Base-by-base conservation (phyloP, 2,797 vertebrate species). In the Perodicticus potto region DNA sequence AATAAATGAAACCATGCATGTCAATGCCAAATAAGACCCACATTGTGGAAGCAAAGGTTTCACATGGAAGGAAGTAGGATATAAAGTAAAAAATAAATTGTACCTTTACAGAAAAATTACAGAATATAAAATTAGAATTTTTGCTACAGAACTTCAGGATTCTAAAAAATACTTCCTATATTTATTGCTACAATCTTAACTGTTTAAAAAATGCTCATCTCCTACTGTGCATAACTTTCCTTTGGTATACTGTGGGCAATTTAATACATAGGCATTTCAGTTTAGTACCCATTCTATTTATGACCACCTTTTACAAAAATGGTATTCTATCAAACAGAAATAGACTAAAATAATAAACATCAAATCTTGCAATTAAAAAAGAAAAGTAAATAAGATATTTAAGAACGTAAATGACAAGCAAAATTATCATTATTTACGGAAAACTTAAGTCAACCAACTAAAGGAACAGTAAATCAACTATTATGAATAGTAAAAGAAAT, bases 11-110 rank as follows among this genome's bases (percentile, higher is more conserved):
- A 55, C 14, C 11, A 69, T 17, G 12, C 16, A 80, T 19, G 27
- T 74, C 59, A 32, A 16, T 67, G 40, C 25, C n/a, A 86, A 67
- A n/a, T 32, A 27, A 49, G 49, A 81, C 25, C n/a, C 67, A 13
- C 9, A 81, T 8, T 45, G 7, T 13, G 12, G 37, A 80, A 89
- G 49, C 43, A 80, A 72, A 85, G 40, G 22, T 74, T n/a, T n/a
- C 67, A 67, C 22, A n/a, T 3, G 9, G 27, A 37, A 73, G 45
- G 34, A 90, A 34, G 59, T 76, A 22, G n/a, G 9, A 34, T 43
- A 74, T 59, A 69, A 86, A 67, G 17, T 29, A n/a, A 85, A 95
- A 93, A 85, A 84, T 45, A 89, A 80, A 55, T 57, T 7, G 23
- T 40, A 65, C 45, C 67, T 57, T 85, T 57, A 74, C 4, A 86